Evolutionary conservation across 2,797 vertebrate species (phyloP).

Genomic region (Vultur gryphus): DNA sequence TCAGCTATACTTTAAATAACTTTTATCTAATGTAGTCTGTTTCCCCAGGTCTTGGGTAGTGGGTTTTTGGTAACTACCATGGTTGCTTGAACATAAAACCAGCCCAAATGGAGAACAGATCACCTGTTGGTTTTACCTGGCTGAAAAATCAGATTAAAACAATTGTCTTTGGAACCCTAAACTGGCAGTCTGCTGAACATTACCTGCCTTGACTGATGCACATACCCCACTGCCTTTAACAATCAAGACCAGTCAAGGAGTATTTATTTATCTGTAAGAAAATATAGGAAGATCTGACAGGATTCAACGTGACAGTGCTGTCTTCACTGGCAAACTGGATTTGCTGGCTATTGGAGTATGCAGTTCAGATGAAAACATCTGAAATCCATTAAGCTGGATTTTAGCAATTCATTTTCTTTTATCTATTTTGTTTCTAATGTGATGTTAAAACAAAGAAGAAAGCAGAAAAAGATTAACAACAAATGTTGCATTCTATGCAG

Average conservation of each 20-base stretch:
- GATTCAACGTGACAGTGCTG: background rate
- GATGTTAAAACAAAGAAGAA: background rate
- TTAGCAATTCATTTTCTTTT: background rate
- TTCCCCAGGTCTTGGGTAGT: background rate
- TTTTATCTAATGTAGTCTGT: background rate
- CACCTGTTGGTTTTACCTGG: background rate
- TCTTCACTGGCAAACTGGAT: background rate
- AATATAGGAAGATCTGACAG: background rate
- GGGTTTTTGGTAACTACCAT: background rate
- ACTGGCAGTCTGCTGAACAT: background rate
- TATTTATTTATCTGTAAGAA: conserved; percentile 1
- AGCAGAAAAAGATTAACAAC: background rate
- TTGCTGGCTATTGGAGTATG: background rate
- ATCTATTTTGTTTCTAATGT: background rate
- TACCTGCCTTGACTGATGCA: background rate
- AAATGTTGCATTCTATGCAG: background rate
- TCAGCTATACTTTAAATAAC: background rate
- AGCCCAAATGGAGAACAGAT: background rate
- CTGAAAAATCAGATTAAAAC: background rate
- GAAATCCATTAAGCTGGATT: background rate
- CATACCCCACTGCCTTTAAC: background rate
- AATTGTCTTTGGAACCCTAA: background rate
- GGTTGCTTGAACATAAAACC: background rate
- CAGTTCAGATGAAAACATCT: background rate
- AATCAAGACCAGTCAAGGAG: background rate